phyloP scores from a whole-genome alignment of 64 coral and sea anemone genomes.

The Porites lutea region DNA sequence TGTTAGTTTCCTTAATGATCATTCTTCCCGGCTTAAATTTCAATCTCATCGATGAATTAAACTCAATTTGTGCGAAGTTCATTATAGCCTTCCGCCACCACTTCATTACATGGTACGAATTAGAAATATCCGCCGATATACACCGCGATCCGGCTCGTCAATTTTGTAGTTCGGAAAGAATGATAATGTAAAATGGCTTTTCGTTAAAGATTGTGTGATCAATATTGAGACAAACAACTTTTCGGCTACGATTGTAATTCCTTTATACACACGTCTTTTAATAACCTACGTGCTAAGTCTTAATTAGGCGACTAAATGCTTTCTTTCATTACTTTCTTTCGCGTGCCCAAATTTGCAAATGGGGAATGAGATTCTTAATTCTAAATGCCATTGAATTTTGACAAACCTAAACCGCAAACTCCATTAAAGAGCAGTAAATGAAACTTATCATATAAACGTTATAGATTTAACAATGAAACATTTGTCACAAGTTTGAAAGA shows the following conservation, averaged over 20 bases:
- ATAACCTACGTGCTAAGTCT: constrained; percentile 35
- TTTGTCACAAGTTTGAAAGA: neutral
- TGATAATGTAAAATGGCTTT: constrained; percentile 13
- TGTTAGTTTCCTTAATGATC: constrained; percentile 40
- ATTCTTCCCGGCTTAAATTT: constrained; percentile 48
- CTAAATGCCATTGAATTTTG: constrained; percentile 28
- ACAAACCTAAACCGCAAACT: constrained; percentile 15
- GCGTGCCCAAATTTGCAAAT: neutral
- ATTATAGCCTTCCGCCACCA: constrained; percentile 15
- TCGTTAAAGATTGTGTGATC: constrained; percentile 25
- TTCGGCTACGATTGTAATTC: constrained; percentile 43
- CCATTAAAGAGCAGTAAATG: neutral
- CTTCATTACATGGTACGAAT: constrained; percentile 21
- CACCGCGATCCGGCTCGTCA: constrained; percentile 19
- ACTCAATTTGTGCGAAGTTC: constrained; percentile 22
- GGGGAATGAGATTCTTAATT: neutral
- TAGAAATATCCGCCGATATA: constrained; percentile 43
- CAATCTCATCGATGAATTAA: constrained; percentile 35
- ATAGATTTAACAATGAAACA: neutral
- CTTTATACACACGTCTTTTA: constrained; percentile 32
- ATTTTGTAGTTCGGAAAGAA: constrained; percentile 48
- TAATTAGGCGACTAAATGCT: constrained; percentile 45
- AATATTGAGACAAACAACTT: constrained; percentile 25
- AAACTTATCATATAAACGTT: neutral
- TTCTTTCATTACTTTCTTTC: constrained; percentile 8